Evolutionary conservation across 1,140 invertebrate genomes (phyloP).

Genomic region (Anastrepha obliqua): DNA sequence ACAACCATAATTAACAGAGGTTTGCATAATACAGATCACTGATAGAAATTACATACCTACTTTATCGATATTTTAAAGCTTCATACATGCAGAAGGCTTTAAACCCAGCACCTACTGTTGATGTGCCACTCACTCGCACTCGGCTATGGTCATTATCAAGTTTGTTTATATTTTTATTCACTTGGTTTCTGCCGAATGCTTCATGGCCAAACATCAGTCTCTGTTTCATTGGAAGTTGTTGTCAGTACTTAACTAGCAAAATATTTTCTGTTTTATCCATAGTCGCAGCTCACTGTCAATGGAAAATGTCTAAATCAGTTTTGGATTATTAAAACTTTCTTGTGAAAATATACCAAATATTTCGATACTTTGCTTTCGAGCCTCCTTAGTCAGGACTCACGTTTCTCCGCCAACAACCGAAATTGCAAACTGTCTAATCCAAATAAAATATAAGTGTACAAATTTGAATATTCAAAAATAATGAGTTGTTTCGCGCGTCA

Average conservation of each 20-base stretch:
- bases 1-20: slow-evolving; percentile 74
- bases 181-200: no score
- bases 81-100: no score
- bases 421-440: slow-evolving; percentile 8
- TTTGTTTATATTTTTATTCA: no score
- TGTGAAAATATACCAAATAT: slow-evolving; percentile 41
- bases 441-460: slow-evolving; percentile 38
- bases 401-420: not conserved
- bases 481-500: slow-evolving; percentile 35
- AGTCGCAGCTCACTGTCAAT: not conserved
- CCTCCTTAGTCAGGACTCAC: not conserved
- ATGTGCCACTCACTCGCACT: no score
- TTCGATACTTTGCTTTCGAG: slow-evolving; percentile 23
- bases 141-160: no score
- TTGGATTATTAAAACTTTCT: slow-evolving; percentile 34
- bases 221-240: not conserved
- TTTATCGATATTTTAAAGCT: no score
- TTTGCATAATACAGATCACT: no score
- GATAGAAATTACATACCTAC: no score
- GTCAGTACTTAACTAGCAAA: not conserved
- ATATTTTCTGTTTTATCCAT: not conserved
- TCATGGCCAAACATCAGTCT: no score
- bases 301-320: slow-evolving; percentile 19
- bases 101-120: no score
- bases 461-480: not conserved